Evolutionary conservation across 2,888 invertebrate species (phyloP).

Genomic region (Trissonchulus latispiculum): DNA sequence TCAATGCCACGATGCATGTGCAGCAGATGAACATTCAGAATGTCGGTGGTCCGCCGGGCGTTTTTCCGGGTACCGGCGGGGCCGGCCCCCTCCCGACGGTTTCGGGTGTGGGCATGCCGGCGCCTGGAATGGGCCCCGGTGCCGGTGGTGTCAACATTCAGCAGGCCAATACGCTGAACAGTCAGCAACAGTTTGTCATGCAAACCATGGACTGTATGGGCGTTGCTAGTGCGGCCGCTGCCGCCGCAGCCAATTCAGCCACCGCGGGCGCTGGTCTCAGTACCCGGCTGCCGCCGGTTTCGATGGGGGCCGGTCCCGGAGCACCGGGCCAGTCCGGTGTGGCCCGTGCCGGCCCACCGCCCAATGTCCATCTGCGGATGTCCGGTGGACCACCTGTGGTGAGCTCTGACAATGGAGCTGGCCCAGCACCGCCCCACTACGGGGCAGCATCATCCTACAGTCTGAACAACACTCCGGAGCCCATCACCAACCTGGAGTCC

Average conservation of each 20-base stretch:
- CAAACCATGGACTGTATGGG: conserved; percentile 29
- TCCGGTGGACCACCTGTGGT: not conserved
- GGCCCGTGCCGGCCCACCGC: not conserved
- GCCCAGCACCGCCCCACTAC: too few species aligned
- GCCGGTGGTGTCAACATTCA: not conserved
- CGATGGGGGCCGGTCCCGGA: not conserved
- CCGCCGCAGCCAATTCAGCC: too few species aligned
- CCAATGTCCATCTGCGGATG: not conserved
- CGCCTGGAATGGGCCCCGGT: too few species aligned
- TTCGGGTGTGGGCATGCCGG: conserved; percentile 20
- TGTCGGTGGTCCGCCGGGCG: conserved; percentile 35
- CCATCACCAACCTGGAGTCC: conserved; percentile 61
- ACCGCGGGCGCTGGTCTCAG: too few species aligned
- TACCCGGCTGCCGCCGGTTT: not conserved
- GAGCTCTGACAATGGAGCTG: not conserved
- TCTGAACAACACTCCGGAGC: conserved; percentile 54
- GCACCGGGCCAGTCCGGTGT: too few species aligned
- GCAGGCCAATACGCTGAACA: not conserved
- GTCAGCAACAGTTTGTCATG: not conserved
- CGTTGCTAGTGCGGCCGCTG: conserved; percentile 46
- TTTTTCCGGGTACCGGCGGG: conserved; percentile 46
- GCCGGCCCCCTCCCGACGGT: conserved; percentile 26
- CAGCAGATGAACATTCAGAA: conserved; percentile 51
- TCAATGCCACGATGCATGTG: conserved; percentile 51
- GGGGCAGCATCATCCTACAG: too few species aligned